Evolutionary conservation across 2,113 vertebrate species (phyloP), one percentile per base, ranked within the genome.

Genomic region (Phrynosoma platyrhinos): DNA sequence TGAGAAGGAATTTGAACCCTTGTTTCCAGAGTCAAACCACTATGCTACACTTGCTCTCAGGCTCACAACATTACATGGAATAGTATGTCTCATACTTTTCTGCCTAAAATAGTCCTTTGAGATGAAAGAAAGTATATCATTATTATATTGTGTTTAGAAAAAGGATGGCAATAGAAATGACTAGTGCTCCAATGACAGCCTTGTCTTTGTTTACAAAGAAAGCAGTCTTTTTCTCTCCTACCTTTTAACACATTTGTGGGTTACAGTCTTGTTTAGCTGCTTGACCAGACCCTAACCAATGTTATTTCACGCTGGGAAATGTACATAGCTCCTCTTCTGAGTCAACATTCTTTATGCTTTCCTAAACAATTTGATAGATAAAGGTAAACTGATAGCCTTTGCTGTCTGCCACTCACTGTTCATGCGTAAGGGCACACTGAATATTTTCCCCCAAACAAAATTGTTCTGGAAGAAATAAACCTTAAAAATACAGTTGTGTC

Each of bases 321-420:
- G 52, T 4, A 78, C 74, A 75, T 52, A 36, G 52, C 7, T 77
- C 58, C 58, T 62, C 58, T 62, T 14, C 58, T 42, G 69, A 72
- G 64, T 89, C 69, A 87, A 92, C 85, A 92, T 36, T 55, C 12
- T 79, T 82, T 12, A 68, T 88, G 40, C 40, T 92, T 91, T 92
- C 52, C 62, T 87, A 32, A 85, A 92, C 79, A 79, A 85, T 90
- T 47, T 88, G 82, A 86, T 87, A 47, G 47, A 91, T 91, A 36
- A 36, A 62, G 62, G 80, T 23, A 90, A 91, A 12, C 53, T 79
- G 89, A 91, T 94, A 84, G 83, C 14, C 71, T 90, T 89, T 58
- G 32, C 64, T 87, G 4, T 84, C 77, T 64, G 83, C 40, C 23
- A 77, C 74, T 88, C 14, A 47, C 91, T 79, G 72, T 88, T 92